Percentiles rank a stretch among this genome's conserved stretches.
These are phyloP conservation scores for Emydocephalus ijimae DNA, from an alignment of 2,113 vertebrate genomes.

Conservation along the genomic window DNA sequence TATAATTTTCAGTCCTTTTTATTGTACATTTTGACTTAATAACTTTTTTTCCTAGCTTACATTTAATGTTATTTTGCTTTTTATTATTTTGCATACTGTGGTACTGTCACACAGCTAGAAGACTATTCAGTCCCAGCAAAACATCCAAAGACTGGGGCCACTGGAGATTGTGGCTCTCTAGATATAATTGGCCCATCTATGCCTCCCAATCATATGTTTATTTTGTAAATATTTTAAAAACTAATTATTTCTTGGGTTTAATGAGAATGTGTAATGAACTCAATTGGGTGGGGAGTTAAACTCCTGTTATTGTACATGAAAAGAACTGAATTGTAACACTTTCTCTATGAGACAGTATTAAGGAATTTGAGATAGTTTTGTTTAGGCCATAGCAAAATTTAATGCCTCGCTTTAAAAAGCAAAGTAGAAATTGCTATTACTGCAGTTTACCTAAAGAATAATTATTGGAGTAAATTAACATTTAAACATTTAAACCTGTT, in stretches of 20 bases:
- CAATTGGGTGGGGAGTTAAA: neutral
- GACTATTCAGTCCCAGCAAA: neutral
- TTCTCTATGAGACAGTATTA: neutral
- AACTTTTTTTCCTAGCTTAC: neutral
- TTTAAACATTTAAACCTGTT: neutral
- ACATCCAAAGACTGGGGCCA: neutral
- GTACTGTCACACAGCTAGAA: neutral
- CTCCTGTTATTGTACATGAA: neutral
- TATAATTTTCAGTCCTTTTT: slow-evolving; percentile 28
- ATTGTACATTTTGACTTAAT: neutral
- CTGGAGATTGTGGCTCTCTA: neutral
- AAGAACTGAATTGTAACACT: neutral
- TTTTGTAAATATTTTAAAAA: neutral
- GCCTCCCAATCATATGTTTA: neutral
- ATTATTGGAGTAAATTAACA: neutral
- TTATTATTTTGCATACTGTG: neutral
- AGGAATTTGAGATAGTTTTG: neutral
- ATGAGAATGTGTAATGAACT: neutral
- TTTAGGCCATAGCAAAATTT: neutral
- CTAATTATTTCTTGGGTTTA: neutral
- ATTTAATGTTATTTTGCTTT: neutral
- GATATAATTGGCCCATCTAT: neutral
- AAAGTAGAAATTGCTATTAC: neutral
- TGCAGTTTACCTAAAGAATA: neutral
- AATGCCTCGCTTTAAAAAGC: neutral